phyloP scores from a whole-genome alignment of 2,888 invertebrate species.

The Glaucopsyche alexis region DNA sequence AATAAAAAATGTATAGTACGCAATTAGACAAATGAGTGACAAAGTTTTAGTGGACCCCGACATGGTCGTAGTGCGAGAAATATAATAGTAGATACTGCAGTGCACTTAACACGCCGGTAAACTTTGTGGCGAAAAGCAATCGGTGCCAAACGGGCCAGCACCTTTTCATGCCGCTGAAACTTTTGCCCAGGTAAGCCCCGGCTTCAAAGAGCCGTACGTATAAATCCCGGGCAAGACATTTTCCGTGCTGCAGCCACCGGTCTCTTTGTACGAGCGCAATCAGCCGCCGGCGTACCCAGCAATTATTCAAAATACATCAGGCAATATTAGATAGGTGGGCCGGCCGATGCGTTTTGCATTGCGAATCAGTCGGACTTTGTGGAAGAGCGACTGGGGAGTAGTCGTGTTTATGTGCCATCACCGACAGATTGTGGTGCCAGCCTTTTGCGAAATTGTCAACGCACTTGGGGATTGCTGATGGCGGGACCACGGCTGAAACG shows the following conservation, averaged over 20 bases:
- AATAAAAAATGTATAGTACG: background rate
- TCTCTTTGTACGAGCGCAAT: constrained; percentile 69
- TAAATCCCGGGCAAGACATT: constrained; percentile 67
- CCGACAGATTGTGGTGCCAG: constrained; percentile 60
- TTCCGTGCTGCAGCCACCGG: constrained; percentile 53
- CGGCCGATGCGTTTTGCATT: constrained; percentile 76
- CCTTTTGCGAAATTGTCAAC: constrained; percentile 65
- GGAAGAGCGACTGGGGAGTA: constrained; percentile 56
- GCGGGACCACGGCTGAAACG: constrained; percentile 44
- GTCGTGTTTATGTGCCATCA: constrained; percentile 60
- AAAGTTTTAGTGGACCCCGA: background rate
- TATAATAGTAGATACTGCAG: background rate
- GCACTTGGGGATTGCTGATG: constrained; percentile 55
- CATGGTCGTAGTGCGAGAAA: background rate
- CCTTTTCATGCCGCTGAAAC: constrained; percentile 38
- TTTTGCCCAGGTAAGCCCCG: constrained; percentile 39
- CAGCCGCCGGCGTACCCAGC: constrained; percentile 62
- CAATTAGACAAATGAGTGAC: background rate
- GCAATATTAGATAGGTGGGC: constrained; percentile 76
- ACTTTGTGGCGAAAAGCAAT: constrained; percentile 33
- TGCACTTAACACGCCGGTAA: constrained; percentile 25
- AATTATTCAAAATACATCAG: constrained; percentile 79
- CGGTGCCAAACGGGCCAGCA: constrained; percentile 32
- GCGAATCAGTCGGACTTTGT: constrained; percentile 75
- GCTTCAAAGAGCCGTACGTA: constrained; percentile 44